Conservation (phyloP, 92 coral and sea anemone species). For the Micromussa lordhowensis region DNA sequence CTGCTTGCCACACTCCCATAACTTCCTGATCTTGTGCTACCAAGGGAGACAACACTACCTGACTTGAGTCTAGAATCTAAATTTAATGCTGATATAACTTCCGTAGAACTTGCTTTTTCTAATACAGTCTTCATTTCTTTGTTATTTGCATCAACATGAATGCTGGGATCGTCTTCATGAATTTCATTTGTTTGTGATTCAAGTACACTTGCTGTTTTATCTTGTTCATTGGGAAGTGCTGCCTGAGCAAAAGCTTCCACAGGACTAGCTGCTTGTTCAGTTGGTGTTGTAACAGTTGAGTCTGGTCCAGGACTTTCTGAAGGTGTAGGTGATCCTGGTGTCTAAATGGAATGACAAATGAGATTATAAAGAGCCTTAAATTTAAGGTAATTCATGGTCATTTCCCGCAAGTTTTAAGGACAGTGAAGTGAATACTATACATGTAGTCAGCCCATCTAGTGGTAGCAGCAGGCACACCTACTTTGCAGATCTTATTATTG, state of each 20-base stretch:
- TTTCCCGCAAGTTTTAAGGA: too few species aligned
- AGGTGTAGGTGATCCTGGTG: constrained; percentile 23
- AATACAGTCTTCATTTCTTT: constrained; percentile 94
- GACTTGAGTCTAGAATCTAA: constrained; percentile 88
- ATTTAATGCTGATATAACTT: constrained; percentile 80
- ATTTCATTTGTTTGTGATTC: constrained; percentile 7
- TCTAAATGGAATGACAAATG: not conserved
- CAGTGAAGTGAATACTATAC: too few species aligned
- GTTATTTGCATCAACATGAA: constrained; percentile 86
- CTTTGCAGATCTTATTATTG: too few species aligned
- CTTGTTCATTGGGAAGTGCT: constrained; percentile 19
- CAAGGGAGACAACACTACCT: constrained; percentile 86
- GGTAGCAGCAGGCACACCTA: too few species aligned
- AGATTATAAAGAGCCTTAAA: not conserved
- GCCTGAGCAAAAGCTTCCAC: constrained; percentile 2
- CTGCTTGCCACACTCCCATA: constrained; percentile 88
- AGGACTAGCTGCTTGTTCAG: constrained; percentile 18
- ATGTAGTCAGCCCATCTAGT: too few species aligned
- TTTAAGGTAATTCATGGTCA: too few species aligned
- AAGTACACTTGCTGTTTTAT: constrained; percentile 1
- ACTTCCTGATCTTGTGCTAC: constrained; percentile 85
- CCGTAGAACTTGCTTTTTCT: constrained; percentile 90
- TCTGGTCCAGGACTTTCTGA: constrained; percentile 52
- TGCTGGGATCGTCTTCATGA: constrained; percentile 68
- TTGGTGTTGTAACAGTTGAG: constrained; percentile 34